Evolutionary conservation across 1,140 invertebrate species (phyloP).

Genomic region (Microplitis demolitor): DNA sequence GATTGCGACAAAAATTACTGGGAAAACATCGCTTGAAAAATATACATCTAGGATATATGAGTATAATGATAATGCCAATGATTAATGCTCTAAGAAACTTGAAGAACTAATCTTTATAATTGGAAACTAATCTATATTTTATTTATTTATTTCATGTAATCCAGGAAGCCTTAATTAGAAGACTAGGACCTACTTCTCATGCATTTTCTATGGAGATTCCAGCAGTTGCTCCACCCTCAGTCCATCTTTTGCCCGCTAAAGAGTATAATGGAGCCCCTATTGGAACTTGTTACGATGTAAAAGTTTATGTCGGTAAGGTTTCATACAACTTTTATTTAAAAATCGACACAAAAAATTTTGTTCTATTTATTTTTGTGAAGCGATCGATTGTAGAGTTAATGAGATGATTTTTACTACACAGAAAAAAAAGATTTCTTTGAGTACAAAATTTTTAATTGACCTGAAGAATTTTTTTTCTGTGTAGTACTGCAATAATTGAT

Average conservation of each 20-base stretch:
- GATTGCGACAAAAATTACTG: too few relatives aligned
- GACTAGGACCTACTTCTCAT: conserved; percentile 78
- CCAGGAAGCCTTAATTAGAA: conserved; percentile 80
- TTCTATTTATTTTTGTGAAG: too few relatives aligned
- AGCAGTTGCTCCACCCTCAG: conserved; percentile 81
- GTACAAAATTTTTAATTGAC: too few relatives aligned
- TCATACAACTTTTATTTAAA: too few relatives aligned
- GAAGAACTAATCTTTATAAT: not conserved
- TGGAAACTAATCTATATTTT: conserved; percentile 1
- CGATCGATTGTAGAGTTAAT: too few relatives aligned
- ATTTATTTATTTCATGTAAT: conserved; percentile 35
- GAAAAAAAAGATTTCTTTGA: too few relatives aligned
- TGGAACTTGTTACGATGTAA: conserved; percentile 84
- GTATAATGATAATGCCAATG: not conserved
- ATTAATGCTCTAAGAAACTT: not conserved
- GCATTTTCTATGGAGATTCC: conserved; percentile 82
- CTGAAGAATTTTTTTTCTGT: too few relatives aligned
- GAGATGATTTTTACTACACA: too few relatives aligned
- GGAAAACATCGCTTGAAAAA: too few relatives aligned
- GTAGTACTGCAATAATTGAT: too few relatives aligned
- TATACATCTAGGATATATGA: too few relatives aligned
- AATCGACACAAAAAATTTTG: too few relatives aligned
- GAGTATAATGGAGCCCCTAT: conserved; percentile 89
- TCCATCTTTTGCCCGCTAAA: conserved; percentile 87
- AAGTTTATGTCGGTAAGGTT: conserved; percentile 72